phyloP scores from a whole-genome alignment of 2,888 invertebrate species.

The Pelosia muscerda region DNA sequence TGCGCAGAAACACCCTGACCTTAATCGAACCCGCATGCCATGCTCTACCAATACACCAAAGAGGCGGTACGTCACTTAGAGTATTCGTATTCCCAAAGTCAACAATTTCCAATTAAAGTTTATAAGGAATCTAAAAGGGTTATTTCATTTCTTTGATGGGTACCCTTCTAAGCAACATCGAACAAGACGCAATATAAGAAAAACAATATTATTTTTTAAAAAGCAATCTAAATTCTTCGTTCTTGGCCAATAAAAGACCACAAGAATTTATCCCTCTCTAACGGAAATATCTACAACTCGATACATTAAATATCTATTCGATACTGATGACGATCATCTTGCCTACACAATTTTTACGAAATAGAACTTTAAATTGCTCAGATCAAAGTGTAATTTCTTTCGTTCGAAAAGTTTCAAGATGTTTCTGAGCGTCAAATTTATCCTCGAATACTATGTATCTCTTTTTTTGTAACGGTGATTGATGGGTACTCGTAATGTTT shows the following conservation, averaged over 20 bases:
- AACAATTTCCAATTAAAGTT: neutral
- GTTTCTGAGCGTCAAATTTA: conserved; percentile 25
- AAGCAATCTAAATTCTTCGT: conserved; percentile 15
- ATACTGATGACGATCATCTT: conserved; percentile 19
- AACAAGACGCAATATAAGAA: neutral
- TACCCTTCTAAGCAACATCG: neutral
- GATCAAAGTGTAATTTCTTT: conserved; percentile 27
- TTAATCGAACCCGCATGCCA: too few species aligned
- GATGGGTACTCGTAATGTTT: conserved; percentile 42
- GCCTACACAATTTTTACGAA: conserved; percentile 2
- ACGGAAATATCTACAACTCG: conserved; percentile 29
- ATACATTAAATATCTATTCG: conserved; percentile 41
- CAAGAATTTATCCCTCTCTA: conserved; percentile 25
- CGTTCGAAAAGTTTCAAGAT: conserved; percentile 13
- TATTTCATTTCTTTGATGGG: neutral
- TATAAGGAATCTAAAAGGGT: neutral
- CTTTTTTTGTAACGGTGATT: conserved; percentile 39
- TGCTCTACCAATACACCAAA: too few species aligned
- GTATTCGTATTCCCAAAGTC: neutral
- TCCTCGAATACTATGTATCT: conserved; percentile 33
- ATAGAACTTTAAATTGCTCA: neutral
- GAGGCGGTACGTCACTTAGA: too few species aligned
- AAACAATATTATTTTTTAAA: conserved; percentile 6
- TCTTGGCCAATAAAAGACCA: conserved; percentile 16
- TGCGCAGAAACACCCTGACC: too few species aligned